Conservation (phyloP, 1,140 invertebrate genomes). For the Eriosoma lanigerum region DNA sequence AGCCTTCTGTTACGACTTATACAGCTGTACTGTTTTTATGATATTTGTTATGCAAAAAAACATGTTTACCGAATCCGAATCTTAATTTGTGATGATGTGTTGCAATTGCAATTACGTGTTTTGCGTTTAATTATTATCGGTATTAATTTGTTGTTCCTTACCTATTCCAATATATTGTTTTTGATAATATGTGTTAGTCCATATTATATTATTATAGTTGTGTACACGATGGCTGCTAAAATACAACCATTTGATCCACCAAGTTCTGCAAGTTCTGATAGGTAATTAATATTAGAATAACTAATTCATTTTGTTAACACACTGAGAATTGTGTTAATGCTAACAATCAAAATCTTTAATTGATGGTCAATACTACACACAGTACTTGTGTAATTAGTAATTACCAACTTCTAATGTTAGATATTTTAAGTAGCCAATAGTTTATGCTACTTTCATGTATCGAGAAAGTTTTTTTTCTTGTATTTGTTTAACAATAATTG, state of each 20-base stretch:
- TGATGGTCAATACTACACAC: neutral
- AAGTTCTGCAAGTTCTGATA: constrained; percentile 80
- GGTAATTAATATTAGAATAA: constrained; percentile 61
- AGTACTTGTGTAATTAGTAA: neutral
- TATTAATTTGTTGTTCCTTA: constrained; percentile 7
- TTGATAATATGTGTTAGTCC: neutral
- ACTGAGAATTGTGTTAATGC: neutral
- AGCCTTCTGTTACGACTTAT: too few relatives aligned
- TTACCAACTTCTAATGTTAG: too few relatives aligned
- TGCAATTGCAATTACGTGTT: neutral
- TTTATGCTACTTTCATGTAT: neutral
- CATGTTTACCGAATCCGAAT: too few relatives aligned
- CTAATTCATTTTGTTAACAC: neutral
- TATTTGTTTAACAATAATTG: neutral
- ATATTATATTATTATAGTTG: too few relatives aligned
- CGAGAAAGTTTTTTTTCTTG: neutral
- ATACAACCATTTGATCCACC: constrained; percentile 72
- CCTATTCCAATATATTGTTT: neutral
- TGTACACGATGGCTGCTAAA: constrained; percentile 67
- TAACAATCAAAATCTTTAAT: neutral
- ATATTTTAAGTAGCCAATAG: neutral
- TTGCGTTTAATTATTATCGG: neutral
- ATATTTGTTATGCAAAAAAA: neutral
- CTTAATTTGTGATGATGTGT: neutral
- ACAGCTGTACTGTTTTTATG: constrained; percentile 25